Conservation (phyloP, 2,113 vertebrate species). For the Vimba vimba region DNA sequence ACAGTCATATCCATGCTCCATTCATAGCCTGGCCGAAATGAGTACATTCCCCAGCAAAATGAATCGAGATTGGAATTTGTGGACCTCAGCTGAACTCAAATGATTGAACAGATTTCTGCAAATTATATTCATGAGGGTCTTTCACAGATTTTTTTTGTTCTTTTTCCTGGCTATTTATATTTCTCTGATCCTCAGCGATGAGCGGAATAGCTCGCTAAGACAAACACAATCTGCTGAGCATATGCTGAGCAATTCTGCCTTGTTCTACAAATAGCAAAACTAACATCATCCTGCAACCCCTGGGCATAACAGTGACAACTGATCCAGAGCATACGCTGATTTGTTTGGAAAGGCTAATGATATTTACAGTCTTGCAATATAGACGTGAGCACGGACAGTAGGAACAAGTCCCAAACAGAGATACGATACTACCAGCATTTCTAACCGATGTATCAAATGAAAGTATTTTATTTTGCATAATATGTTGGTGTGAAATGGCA, state of each 20-base stretch:
- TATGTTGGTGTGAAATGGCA: not conserved
- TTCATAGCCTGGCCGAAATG: not conserved
- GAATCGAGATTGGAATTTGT: not conserved
- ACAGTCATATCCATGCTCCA: not conserved
- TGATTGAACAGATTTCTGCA: not conserved
- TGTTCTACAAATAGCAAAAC: conserved; percentile 22
- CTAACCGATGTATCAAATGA: not conserved
- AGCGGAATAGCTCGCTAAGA: conserved; percentile 9
- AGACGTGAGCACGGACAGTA: not conserved
- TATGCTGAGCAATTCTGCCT: conserved; percentile 36
- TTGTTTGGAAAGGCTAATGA: conserved; percentile 39
- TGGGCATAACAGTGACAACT: conserved; percentile 27
- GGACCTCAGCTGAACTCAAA: not conserved
- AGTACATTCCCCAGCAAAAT: not conserved
- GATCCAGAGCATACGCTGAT: conserved; percentile 35
- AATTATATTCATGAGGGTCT: conserved; percentile 12
- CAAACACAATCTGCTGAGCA: conserved; percentile 44
- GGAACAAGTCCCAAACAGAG: not conserved
- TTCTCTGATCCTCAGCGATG: conserved; percentile 14
- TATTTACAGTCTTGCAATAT: conserved; percentile 20
- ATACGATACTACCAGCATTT: not conserved
- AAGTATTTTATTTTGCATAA: not conserved
- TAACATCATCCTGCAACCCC: not conserved
- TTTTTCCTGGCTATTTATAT: conserved; percentile 22
- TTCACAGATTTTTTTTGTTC: not conserved